phyloP scores from a whole-genome alignment of 1,140 invertebrate genomes.

The Drosophila varians region DNA sequence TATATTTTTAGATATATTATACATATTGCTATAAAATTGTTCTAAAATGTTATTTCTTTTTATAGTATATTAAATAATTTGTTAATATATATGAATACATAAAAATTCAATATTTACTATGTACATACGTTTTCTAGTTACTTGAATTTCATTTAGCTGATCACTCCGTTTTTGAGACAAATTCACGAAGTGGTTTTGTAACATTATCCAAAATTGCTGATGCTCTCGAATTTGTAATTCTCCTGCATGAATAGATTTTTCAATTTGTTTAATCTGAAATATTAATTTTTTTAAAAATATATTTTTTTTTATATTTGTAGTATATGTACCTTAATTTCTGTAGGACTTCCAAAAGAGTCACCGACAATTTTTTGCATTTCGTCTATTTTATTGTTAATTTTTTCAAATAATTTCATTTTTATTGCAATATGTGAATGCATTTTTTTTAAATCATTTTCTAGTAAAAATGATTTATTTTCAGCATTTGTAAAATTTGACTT shows the following conservation, averaged over 20 bases:
- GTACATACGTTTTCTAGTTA: conserved; percentile 88
- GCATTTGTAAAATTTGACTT: conserved; percentile 28
- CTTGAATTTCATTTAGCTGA: conserved; percentile 87
- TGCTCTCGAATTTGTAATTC: conserved; percentile 86
- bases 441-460: conserved; percentile 50
- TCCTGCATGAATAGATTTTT: conserved; percentile 86
- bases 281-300: neutral
- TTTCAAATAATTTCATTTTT: conserved; percentile 74
- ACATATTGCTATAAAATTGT: too few species aligned
- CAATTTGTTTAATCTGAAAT: conserved; percentile 85
- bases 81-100: too few species aligned
- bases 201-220: conserved; percentile 90
- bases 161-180: conserved; percentile 87
- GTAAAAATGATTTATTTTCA: conserved; percentile 37
- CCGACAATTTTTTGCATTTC: conserved; percentile 53
- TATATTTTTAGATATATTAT: too few species aligned
- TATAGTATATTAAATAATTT: too few species aligned
- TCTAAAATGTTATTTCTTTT: too few species aligned
- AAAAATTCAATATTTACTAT: too few species aligned
- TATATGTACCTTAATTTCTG: conserved; percentile 85
- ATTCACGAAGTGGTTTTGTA: conserved; percentile 88
- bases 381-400: conserved; percentile 68
- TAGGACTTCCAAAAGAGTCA: conserved; percentile 81
- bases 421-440: conserved; percentile 69
- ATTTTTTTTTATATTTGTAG: neutral